Evolutionary conservation across 2,797 vertebrate species (phyloP).

Genomic region (Channallabes apus): DNA sequence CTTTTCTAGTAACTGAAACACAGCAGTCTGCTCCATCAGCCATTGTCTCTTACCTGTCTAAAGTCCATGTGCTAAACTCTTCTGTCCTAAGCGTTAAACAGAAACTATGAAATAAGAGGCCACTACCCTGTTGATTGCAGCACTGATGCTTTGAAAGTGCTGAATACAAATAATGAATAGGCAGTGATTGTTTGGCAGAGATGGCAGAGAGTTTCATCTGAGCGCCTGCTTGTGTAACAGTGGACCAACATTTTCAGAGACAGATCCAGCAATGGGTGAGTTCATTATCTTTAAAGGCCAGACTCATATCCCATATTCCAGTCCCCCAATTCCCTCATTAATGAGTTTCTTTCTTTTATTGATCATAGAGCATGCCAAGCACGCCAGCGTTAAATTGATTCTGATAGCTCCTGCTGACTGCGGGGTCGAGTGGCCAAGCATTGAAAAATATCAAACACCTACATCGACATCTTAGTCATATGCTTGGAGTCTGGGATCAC

Average conservation of each 20-base stretch:
- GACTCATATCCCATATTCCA: slow-evolving; percentile 38
- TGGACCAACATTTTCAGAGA: not conserved
- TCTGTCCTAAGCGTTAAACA: slow-evolving; percentile 30
- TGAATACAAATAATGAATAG: slow-evolving; percentile 52
- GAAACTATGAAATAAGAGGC: slow-evolving; percentile 29
- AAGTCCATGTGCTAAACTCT: slow-evolving; percentile 13
- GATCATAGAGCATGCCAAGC: slow-evolving; percentile 42
- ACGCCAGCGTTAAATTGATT: slow-evolving; percentile 63
- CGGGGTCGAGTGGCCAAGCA: slow-evolving; percentile 41
- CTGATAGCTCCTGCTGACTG: slow-evolving; percentile 54
- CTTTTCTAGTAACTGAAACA: not conserved
- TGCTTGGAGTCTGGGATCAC: slow-evolving; percentile 13
- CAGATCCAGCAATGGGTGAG: slow-evolving; percentile 11
- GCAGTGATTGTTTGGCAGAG: slow-evolving; percentile 40
- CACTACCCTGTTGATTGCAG: slow-evolving; percentile 44
- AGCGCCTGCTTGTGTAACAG: slow-evolving; percentile 19
- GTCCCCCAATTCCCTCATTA: slow-evolving; percentile 35
- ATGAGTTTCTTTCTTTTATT: slow-evolving; percentile 45
- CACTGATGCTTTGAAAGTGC: slow-evolving; percentile 49
- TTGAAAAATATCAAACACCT: slow-evolving; percentile 42
- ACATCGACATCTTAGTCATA: slow-evolving; percentile 40
- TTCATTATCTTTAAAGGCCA: slow-evolving; percentile 41
- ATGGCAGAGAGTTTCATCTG: slow-evolving; percentile 15
- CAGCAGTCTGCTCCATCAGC: not conserved
- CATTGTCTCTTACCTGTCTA: slow-evolving; percentile 24